phyloP scores from a whole-genome alignment of 1,140 invertebrate species.

The Trachymyrmex cornetzi region DNA sequence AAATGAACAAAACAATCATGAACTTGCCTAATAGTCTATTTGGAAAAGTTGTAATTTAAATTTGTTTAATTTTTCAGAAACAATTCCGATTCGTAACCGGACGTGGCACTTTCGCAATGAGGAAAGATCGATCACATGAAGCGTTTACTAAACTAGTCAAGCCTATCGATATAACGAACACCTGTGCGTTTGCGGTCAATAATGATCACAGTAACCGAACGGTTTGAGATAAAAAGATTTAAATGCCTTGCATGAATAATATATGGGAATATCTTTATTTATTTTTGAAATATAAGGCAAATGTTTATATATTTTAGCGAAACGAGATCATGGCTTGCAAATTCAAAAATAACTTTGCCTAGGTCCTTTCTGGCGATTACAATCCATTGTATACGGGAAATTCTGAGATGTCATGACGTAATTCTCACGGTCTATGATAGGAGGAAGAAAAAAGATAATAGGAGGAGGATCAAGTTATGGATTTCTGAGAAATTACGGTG shows the following conservation, averaged over 20 bases:
- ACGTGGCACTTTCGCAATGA: conserved; percentile 67
- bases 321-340: neutral
- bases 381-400: conserved; percentile 57
- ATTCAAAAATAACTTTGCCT: neutral
- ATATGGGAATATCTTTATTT: neutral
- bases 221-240: conserved; percentile 64
- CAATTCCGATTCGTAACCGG: conserved; percentile 68
- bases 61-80: neutral
- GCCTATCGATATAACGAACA: conserved; percentile 69
- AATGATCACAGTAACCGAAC: conserved; percentile 52
- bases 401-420: conserved; percentile 58
- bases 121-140: conserved; percentile 70
- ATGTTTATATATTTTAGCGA: conserved; percentile 16
- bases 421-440: neutral
- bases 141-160: conserved; percentile 22
- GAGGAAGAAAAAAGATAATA: neutral
- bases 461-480: neutral
- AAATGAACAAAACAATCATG: neutral
- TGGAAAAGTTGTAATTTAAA: neutral
- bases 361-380: neutral
- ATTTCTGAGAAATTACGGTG: conserved; percentile 35
- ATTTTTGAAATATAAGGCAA: neutral
- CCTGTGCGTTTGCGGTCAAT: conserved; percentile 62
- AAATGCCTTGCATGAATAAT: neutral
- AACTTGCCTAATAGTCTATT: too few relatives aligned